These are phyloP conservation scores for Manduca sexta DNA, from an alignment of 1,140 invertebrate species.

Conservation along the genomic window DNA sequence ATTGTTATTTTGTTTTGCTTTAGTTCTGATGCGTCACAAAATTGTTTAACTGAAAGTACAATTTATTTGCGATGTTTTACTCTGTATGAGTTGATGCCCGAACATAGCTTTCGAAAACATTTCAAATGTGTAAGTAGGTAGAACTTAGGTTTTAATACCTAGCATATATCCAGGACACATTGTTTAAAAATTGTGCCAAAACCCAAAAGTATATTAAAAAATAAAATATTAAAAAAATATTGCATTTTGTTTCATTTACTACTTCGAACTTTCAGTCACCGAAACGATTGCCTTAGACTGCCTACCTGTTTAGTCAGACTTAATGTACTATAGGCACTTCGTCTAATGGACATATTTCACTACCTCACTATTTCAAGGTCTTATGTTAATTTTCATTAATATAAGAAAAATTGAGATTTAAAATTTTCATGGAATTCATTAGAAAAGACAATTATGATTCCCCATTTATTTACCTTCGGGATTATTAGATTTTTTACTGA, in stretches of 20 bases:
- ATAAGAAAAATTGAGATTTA: too few species aligned
- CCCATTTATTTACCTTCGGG: too few species aligned
- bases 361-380: too few species aligned
- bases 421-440: too few species aligned
- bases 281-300: too few species aligned
- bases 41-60: constrained; percentile 5
- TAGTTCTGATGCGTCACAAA: background rate
- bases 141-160: constrained; percentile 62
- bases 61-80: constrained; percentile 18
- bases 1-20: constrained; percentile 1
- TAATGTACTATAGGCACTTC: too few species aligned
- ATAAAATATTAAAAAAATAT: constrained; percentile 54
- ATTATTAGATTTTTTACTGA: too few species aligned
- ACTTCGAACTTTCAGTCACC: too few species aligned
- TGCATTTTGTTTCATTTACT: constrained; percentile 38
- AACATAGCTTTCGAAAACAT: constrained; percentile 28
- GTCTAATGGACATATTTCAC: too few species aligned
- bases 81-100: constrained; percentile 37
- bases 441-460: too few species aligned
- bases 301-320: too few species aligned
- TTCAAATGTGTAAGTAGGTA: constrained; percentile 49
- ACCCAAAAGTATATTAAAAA: constrained; percentile 72
- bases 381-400: too few species aligned
- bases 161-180: constrained; percentile 65
- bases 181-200: constrained; percentile 71